phyloP scores from a whole-genome alignment of 2,113 vertebrate species.

The Aspiorhynchus laticeps region DNA sequence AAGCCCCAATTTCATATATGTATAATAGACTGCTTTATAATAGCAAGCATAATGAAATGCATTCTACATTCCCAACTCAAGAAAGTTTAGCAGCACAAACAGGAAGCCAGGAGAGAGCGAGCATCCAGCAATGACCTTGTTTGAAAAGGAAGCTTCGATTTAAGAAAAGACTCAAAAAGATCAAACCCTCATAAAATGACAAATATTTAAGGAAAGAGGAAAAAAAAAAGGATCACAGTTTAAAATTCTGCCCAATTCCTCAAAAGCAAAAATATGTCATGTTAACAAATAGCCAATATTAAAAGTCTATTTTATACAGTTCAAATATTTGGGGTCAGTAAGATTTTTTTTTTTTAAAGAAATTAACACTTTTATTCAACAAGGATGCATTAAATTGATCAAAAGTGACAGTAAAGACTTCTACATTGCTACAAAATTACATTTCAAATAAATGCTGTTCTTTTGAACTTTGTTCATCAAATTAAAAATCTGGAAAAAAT shows the following conservation, averaged over 20 bases:
- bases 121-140: background rate
- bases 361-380: background rate
- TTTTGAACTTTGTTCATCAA: background rate
- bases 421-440: background rate
- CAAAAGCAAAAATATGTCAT: background rate
- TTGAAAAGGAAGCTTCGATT: background rate
- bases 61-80: background rate
- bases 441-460: background rate
- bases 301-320: background rate
- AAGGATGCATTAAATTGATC: background rate
- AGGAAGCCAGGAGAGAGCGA: background rate
- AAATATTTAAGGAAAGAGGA: background rate
- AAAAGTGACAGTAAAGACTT: background rate
- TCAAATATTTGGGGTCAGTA: constrained; percentile 5
- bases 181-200: background rate
- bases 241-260: background rate
- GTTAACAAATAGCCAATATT: background rate
- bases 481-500: background rate
- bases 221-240: background rate
- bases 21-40: background rate
- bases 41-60: background rate
- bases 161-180: background rate
- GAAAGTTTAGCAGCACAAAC: background rate
- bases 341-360: background rate
- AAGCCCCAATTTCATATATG: background rate